Percentiles rank a stretch among this genome's conserved stretches.
These are phyloP conservation scores for Lacerta agilis DNA, from an alignment of 2,797 vertebrate species.

Conservation along the genomic window DNA sequence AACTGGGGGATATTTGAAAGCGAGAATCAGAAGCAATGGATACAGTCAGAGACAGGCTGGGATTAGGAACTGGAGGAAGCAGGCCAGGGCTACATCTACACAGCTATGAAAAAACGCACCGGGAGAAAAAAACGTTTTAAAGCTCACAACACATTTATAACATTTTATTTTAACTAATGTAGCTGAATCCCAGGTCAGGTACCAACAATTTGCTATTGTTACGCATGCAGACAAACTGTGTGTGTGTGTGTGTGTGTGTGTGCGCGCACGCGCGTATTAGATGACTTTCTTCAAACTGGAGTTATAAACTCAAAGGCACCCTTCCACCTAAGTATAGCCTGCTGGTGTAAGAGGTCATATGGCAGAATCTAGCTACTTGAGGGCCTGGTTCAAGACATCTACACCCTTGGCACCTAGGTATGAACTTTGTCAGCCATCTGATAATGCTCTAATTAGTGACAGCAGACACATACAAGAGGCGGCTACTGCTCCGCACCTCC, in stretches of 20 bases:
- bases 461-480: background rate
- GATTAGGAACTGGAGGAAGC: background rate
- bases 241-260: too few species aligned
- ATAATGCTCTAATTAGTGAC: background rate
- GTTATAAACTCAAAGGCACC: background rate
- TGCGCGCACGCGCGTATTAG: background rate
- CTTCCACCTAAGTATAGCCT: background rate
- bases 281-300: background rate
- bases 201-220: too few species aligned
- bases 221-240: background rate
- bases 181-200: background rate
- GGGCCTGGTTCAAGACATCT: background rate
- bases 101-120: too few species aligned
- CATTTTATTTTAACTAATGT: too few species aligned
- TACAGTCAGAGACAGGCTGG: background rate
- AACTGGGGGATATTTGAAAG: background rate
- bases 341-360: background rate
- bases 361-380: background rate
- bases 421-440: background rate
- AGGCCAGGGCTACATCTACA: too few species aligned
- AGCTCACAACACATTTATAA: too few species aligned
- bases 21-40: background rate
- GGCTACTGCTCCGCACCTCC: background rate
- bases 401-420: background rate
- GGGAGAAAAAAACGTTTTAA: too few species aligned